Evolutionary conservation across 2,797 vertebrate genomes (phyloP).

Genomic region (Pteronotus mesoamericanus): DNA sequence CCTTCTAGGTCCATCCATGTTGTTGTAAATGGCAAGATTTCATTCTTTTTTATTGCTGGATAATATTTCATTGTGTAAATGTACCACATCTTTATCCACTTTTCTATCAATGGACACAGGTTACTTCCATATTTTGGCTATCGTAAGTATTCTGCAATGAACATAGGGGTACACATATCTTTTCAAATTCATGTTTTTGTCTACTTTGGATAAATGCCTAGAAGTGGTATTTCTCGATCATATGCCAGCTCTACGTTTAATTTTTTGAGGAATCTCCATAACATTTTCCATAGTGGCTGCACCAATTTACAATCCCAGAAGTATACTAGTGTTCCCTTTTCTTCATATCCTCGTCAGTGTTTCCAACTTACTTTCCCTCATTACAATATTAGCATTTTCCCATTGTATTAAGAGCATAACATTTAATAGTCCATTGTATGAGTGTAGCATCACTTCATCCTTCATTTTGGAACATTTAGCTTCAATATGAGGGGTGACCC

Average conservation of each 20-base stretch:
- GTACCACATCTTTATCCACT: background rate
- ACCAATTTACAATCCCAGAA: background rate
- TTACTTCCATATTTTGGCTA: background rate
- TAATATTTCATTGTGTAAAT: background rate
- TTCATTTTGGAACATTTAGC: background rate
- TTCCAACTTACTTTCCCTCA: background rate
- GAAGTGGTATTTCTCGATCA: background rate
- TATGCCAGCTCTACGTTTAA: background rate
- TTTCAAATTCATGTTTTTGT: background rate
- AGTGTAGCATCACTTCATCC: conserved; percentile 26
- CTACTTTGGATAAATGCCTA: background rate
- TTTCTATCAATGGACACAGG: too few species aligned
- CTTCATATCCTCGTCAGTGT: background rate
- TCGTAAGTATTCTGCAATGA: background rate
- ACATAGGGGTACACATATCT: background rate
- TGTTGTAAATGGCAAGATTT: background rate
- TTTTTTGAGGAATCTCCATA: background rate
- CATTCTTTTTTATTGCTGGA: background rate
- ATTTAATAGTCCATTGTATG: background rate
- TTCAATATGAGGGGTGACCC: background rate
- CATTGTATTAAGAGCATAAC: background rate
- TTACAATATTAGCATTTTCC: background rate
- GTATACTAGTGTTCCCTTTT: background rate
- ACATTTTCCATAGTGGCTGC: background rate
- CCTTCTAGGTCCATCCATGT: background rate